Base-by-base conservation (phyloP, 2,888 invertebrate species). In the Xestia c-nigrum region DNA sequence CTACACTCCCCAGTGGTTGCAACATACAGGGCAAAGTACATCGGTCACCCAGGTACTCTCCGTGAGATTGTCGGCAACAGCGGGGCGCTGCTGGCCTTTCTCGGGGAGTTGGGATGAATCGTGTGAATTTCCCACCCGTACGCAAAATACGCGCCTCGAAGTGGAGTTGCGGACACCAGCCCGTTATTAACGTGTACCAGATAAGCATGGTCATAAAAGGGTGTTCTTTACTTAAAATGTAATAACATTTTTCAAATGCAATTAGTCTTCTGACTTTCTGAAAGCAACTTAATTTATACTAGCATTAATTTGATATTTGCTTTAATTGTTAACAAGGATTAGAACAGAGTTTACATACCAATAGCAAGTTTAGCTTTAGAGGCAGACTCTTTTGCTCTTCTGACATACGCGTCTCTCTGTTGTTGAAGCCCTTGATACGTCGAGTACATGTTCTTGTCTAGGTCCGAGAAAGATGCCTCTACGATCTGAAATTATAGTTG, bases 401-500 rank as follows among this genome's bases (percentile, higher is more conserved):
- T 91, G 0, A 97, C 91, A 0, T 97, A 93, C 1, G 93, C 89
- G 70, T 97, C 97, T 69, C 97, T 97, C 66, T 97, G 97, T 64
- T 94, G 95, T 0, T 97, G 97, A 67, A 97, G 97, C 24, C 97
- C 96, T 85, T 97, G 97, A 59, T 98, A 91, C 0, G 97, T 91
- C 5, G 94, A 90, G 97, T 97, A 98, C 40, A 95, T 89, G 31
- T 96, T 95, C 24, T 96, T 96, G 84, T 97, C 97, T 24, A 97
- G 90, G 68, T 97, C 97, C n/a, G 97, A 97, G 0, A 97, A 91
- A 0, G 97, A 97, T 16, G 97, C 93, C 88, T 98, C 98, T 19
- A 98, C 97, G 50, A 98, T 89, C 97, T 97, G 89, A 12, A 88
- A 89, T 70, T 74, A 80, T 1, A 46, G 46, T 43, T 7, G 64